Evolutionary conservation across 1,140 invertebrate species (phyloP).

Genomic region (Drosophila dunni): DNA sequence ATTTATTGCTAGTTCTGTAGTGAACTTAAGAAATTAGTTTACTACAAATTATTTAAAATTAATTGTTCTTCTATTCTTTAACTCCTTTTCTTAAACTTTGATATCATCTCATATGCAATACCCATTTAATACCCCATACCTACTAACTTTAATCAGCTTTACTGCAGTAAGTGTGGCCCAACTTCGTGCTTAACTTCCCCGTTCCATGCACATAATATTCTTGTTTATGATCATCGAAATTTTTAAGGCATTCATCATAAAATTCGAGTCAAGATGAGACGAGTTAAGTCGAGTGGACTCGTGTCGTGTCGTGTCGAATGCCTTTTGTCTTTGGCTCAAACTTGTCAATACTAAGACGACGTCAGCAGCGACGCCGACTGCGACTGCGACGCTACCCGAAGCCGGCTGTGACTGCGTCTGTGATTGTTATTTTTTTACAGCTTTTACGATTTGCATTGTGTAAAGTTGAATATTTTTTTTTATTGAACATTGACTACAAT

Average conservation of each 20-base stretch:
- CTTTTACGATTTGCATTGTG: slow-evolving; percentile 73
- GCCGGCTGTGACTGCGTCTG: slow-evolving; percentile 3
- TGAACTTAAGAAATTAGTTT: not conserved
- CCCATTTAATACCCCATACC: not conserved
- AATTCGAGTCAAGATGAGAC: slow-evolving; percentile 16
- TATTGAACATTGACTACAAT: slow-evolving; percentile 80
- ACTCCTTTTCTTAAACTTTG: not conserved
- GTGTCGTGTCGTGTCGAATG: slow-evolving; percentile 21
- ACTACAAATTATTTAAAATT: not conserved
- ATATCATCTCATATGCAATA: not conserved
- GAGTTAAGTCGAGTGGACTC: slow-evolving; percentile 20
- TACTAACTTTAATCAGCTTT: not conserved
- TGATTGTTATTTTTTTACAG: slow-evolving; percentile 52
- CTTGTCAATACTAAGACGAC: slow-evolving; percentile 69
- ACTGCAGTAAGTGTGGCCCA: not conserved
- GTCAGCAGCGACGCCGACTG: not conserved
- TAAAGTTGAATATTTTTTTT: slow-evolving; percentile 63
- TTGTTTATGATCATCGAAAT: slow-evolving; percentile 45
- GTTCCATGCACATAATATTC: slow-evolving; percentile 5
- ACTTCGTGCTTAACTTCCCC: slow-evolving; percentile 1
- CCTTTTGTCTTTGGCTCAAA: slow-evolving; percentile 75
- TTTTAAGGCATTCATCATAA: slow-evolving; percentile 78
- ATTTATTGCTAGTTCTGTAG: too few species aligned
- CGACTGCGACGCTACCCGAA: not conserved
- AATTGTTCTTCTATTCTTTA: not conserved